phyloP scores from a whole-genome alignment of 2,113 vertebrate genomes.

The Menura novaehollandiae region DNA sequence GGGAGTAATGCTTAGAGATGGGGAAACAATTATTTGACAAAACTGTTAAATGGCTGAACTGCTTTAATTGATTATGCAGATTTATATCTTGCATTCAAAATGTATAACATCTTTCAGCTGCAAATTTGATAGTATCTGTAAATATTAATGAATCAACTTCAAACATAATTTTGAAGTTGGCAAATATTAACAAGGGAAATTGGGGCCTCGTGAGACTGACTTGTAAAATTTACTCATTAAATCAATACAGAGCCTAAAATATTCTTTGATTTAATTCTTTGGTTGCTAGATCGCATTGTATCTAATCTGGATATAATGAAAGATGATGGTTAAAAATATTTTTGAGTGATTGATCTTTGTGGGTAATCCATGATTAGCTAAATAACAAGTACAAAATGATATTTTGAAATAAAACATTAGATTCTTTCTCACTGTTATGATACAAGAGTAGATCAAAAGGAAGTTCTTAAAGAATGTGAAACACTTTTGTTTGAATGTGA shows the following conservation, averaged over 20 bases:
- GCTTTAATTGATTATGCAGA: background rate
- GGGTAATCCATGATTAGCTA: background rate
- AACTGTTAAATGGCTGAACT: background rate
- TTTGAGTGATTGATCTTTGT: background rate
- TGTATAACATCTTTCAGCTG: background rate
- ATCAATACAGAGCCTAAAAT: background rate
- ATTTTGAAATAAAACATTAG: background rate
- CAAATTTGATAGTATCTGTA: background rate
- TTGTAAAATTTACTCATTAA: background rate
- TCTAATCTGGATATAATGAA: background rate
- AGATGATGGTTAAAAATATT: background rate
- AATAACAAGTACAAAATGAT: background rate
- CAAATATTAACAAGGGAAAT: background rate
- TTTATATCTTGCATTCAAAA: background rate
- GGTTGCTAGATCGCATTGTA: background rate
- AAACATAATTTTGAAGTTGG: background rate
- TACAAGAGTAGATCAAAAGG: background rate
- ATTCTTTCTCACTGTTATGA: background rate
- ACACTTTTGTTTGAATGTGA: background rate
- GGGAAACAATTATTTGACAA: background rate
- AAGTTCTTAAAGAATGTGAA: background rate
- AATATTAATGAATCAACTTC: constrained; percentile 8
- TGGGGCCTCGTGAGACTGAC: background rate
- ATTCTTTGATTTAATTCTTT: background rate
- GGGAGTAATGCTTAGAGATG: background rate